Percentiles rank a stretch among this genome's conserved stretches.
phyloP scores from a whole-genome alignment of 2,797 vertebrate species.

The Allobates femoralis region DNA sequence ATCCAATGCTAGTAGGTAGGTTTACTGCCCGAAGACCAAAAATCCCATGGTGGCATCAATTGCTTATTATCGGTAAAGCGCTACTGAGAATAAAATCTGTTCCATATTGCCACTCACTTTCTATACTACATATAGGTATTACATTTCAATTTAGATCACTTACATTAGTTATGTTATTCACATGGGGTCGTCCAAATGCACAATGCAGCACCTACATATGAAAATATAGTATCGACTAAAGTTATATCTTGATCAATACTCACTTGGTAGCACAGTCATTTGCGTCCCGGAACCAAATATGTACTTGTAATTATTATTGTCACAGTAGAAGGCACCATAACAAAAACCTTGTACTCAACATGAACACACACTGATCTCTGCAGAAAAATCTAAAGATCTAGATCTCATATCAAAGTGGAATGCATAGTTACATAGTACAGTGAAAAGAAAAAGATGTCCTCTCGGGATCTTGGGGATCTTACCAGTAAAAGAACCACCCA shows the following conservation, averaged over 20 bases:
- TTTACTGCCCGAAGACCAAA: too few relatives aligned
- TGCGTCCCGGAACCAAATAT: constrained; percentile 3
- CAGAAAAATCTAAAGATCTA: not conserved
- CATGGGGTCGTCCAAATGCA: not conserved
- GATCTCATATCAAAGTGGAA: too few relatives aligned
- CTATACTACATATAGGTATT: not conserved
- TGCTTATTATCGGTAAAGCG: too few relatives aligned
- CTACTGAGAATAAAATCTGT: not conserved
- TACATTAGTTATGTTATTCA: not conserved
- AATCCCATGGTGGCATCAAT: too few relatives aligned
- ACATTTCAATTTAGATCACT: not conserved
- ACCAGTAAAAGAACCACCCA: not conserved
- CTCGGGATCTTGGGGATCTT: not conserved
- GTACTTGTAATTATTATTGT: not conserved
- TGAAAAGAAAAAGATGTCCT: too few relatives aligned
- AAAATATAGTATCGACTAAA: too few relatives aligned
- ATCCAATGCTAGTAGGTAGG: too few relatives aligned
- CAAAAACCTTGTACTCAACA: not conserved
- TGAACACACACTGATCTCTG: not conserved
- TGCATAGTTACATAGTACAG: too few relatives aligned
- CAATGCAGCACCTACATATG: too few relatives aligned
- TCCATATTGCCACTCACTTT: too few relatives aligned
- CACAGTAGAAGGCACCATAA: not conserved
- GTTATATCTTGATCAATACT: not conserved
- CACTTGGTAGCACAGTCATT: not conserved